These are phyloP conservation scores for Paedocypris micromegethes DNA, from an alignment of 2,797 vertebrate species.

Conservation along the genomic window DNA sequence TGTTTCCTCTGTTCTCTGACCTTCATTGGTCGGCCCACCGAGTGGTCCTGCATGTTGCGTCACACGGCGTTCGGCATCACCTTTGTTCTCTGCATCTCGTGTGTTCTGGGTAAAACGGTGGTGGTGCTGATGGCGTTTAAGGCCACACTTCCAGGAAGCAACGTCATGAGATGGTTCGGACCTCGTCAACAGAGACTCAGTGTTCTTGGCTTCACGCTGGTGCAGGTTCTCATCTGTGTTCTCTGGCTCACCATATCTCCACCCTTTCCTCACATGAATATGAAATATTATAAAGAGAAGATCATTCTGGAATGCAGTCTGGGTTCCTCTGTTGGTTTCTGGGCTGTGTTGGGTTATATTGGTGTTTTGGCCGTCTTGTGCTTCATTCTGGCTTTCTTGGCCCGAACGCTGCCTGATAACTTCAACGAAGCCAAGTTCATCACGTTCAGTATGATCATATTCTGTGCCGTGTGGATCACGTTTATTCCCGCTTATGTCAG, in stretches of 20 bases:
- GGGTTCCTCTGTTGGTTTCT: conserved; percentile 53
- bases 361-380: conserved; percentile 47
- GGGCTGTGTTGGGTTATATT: conserved; percentile 52
- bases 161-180: conserved; percentile 69
- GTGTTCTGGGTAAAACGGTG: conserved; percentile 67
- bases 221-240: conserved; percentile 54
- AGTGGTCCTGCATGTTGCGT: conserved; percentile 70
- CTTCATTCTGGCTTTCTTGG: conserved; percentile 52
- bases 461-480: conserved; percentile 54
- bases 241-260: conserved; percentile 52
- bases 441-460: conserved; percentile 56
- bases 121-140: conserved; percentile 70
- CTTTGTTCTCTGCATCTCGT: conserved; percentile 68
- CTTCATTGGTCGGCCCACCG: conserved; percentile 61
- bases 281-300: conserved; percentile 48
- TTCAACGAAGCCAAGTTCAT: conserved; percentile 56
- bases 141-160: conserved; percentile 57
- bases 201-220: conserved; percentile 58
- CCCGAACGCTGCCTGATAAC: conserved; percentile 49
- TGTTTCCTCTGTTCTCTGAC: conserved; percentile 68
- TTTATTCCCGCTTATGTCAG: conserved; percentile 54
- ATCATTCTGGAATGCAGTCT: conserved; percentile 53
- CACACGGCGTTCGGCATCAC: conserved; percentile 67
- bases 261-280: conserved; percentile 49
- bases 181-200: conserved; percentile 63